Conservation (phyloP, 2,113 vertebrate genomes). For the Cavia aperea region DNA sequence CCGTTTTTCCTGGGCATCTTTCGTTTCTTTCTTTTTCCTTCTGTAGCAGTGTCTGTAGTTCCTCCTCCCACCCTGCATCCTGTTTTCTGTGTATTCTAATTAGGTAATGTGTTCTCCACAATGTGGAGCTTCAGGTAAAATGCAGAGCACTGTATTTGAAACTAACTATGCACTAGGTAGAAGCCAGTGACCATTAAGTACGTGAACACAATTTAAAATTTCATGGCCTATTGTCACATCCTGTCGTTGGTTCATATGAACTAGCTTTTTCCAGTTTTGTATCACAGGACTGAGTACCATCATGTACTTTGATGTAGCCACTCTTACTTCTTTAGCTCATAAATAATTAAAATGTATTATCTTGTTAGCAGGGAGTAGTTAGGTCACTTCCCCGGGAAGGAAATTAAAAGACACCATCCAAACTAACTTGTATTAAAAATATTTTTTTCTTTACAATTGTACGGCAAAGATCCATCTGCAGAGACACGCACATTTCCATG, state of each 20-base stretch:
- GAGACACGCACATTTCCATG: not conserved
- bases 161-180: not conserved
- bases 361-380: not conserved
- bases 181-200: not conserved
- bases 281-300: not conserved
- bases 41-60: not conserved
- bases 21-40: not conserved
- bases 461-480: not conserved
- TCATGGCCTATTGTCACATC: not conserved
- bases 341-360: not conserved
- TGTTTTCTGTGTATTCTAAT: not conserved
- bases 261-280: not conserved
- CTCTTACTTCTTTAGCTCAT: conserved; percentile 8
- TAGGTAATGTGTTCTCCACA: not conserved
- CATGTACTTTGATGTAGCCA: not conserved
- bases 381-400: not conserved
- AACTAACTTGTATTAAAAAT: not conserved
- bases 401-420: not conserved
- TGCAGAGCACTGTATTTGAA: not conserved
- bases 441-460: not conserved
- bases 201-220: not conserved
- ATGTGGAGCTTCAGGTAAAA: not conserved
- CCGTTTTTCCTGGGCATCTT: not conserved
- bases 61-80: not conserved
- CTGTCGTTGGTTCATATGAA: not conserved